Base-by-base conservation (phyloP, 2,113 vertebrate genomes). In the Ptychochromis oligacanthus region DNA sequence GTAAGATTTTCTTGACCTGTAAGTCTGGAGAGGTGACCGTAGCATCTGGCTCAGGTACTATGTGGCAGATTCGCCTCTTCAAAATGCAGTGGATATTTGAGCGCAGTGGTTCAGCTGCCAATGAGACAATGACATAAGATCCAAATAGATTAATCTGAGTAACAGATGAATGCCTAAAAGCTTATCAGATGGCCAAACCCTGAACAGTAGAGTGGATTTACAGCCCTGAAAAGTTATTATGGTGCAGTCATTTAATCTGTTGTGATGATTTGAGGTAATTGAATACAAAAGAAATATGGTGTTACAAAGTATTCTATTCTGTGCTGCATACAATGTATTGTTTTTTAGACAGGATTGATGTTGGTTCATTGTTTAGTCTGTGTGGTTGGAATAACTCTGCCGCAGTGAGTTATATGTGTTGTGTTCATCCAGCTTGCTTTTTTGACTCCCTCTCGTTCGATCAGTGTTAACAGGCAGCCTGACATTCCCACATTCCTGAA, bases 401-500 rank as follows among this genome's bases (percentile, higher is more conserved):
- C 82, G 70, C 17, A 58, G 11, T 65, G 72, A 85, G 78, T 61
- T 75, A 75, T 84, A 81, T 84, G 61, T 13, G 80, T 43, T 57
- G 36, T 67, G 60, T 91, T 75, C 78, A 57, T 65, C 60, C 83
- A 62, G 76, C 70, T 78, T 60, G 75, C 52, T 77, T 77, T 62
- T 70, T n/a, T 62, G 26, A 78, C 72, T 60, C 55, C 72, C 85
- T 79, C 80, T 76, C 75, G 9, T 82, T 91, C 84, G 77, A 82
- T 75, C 34, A 75, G 74, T 62, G 83, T 81, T 86, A 92, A 92
- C 88, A 88, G 74, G 80, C 87, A 60, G 87, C 64, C 83, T 92
- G 88, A 93, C 91, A 92, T 93, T 93, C 91, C 93, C 93, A 92
- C 92, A 95, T 95, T 95, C 94, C 93, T 88, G 90, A 90, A 93